Evolutionary conservation across 2,797 vertebrate species (phyloP).

Genomic region (Rhyacichthys aspro): DNA sequence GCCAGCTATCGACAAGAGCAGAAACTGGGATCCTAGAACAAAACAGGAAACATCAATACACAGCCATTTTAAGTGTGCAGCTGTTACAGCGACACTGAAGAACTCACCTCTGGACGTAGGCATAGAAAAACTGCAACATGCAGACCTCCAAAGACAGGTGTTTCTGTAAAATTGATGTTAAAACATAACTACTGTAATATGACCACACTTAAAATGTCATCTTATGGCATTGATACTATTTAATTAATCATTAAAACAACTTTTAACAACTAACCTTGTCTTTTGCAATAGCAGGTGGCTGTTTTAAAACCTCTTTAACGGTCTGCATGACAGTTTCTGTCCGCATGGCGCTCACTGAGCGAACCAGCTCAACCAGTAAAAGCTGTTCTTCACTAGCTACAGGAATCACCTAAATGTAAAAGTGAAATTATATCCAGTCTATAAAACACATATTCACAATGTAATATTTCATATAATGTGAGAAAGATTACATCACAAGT

Average conservation of each 20-base stretch:
- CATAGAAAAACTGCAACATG: constrained; percentile 99
- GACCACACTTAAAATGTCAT: neutral
- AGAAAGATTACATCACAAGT: too few relatives aligned
- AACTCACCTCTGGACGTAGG: constrained; percentile 96
- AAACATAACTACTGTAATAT: neutral
- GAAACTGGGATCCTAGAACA: constrained; percentile 90
- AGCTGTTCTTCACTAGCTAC: constrained; percentile 94
- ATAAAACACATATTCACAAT: too few relatives aligned
- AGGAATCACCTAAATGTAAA: constrained; percentile 87
- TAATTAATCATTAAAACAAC: neutral
- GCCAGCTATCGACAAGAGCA: constrained; percentile 96
- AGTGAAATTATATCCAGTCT: too few relatives aligned
- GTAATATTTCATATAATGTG: too few relatives aligned
- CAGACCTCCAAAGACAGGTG: constrained; percentile 98
- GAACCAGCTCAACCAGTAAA: constrained; percentile 93
- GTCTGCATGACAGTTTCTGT: constrained; percentile 97
- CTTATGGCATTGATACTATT: too few relatives aligned
- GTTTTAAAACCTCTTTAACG: constrained; percentile 97
- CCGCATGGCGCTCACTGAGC: constrained; percentile 97
- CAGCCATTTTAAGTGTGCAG: neutral
- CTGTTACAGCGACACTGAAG: neutral
- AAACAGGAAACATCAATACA: neutral
- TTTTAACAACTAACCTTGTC: constrained; percentile 85
- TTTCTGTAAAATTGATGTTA: constrained; percentile 79
- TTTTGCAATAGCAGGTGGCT: constrained; percentile 96